These are phyloP conservation scores for Eriocheir sinensis DNA, from an alignment of 1,140 invertebrate genomes.

Conservation along the genomic window DNA sequence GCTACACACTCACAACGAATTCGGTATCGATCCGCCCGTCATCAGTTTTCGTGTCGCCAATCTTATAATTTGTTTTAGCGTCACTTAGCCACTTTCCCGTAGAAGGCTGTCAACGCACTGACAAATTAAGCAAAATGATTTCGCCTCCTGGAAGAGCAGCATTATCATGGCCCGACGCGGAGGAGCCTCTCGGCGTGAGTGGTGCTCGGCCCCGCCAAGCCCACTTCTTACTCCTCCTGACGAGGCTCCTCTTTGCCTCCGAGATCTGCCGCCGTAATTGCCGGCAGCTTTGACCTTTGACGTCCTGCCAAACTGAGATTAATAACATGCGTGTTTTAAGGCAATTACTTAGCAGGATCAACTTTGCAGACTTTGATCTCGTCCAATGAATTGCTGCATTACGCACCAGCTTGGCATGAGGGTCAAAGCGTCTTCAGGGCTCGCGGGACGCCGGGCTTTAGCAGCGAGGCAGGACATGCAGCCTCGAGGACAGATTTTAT, in stretches of 20 bases:
- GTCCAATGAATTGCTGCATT: background rate
- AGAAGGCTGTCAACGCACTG: background rate
- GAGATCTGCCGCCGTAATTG: constrained; percentile 39
- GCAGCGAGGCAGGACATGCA: background rate
- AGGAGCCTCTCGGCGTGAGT: background rate
- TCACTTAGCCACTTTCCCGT: constrained; percentile 1
- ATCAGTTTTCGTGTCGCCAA: background rate
- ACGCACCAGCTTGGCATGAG: constrained; percentile 19
- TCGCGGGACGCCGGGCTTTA: background rate
- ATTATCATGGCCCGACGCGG: background rate
- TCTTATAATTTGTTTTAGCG: background rate
- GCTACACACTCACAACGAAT: background rate
- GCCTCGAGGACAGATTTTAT: constrained; percentile 32
- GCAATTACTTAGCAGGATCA: constrained; percentile 64
- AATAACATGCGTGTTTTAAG: constrained; percentile 64
- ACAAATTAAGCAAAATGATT: constrained; percentile 6
- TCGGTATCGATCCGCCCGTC: background rate
- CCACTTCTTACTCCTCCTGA: constrained; percentile 41
- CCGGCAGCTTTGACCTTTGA: constrained; percentile 55
- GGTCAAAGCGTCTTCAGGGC: background rate
- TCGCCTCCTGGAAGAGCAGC: background rate
- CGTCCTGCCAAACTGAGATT: constrained; percentile 57
- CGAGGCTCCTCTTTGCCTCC: constrained; percentile 29
- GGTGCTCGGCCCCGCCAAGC: background rate
- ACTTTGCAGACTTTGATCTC: constrained; percentile 54